Evolutionary conservation across 2,113 vertebrate species (phyloP), one percentile per base, ranked within the genome.

Genomic region (Dolichotis patagonum): DNA sequence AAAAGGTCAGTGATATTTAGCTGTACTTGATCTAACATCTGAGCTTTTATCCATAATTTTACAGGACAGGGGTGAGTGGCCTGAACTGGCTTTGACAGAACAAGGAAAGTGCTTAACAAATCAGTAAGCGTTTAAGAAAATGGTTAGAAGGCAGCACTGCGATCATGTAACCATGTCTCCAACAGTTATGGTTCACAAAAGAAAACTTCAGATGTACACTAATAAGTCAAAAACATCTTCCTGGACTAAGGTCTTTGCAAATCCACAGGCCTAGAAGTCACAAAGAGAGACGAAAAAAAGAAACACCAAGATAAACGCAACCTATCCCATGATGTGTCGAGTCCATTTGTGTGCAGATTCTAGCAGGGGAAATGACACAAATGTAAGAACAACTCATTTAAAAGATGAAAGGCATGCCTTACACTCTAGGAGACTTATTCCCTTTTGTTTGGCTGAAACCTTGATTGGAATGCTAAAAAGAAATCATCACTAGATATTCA

Each of bases 61-160:
- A 26, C 43, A 46, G 92, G 62, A 94, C 35, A 81, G 4, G 10
- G 90, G 85, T 87, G 90, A 84, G 69, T 89, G 85, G 26, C 49
- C 88, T 96, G 87, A 93, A 60, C 38, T 97, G 52, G 69, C 81
- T 91, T 73, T 90, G 4, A 83, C 88, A 73, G 65, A 94, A 96
- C 94, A 14, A 90, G 77, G 83, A 94, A 67, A 52, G 24, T 63
- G n/a, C 77, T 88, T 84, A 78, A 80, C 67, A 78, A 93, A 1
- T 94, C 43, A 88, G 17, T 38, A 86, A 93, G 69, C 65, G 38
- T 83, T 80, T 69, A 81, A 80, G 41, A 94, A 93, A 87, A 94
- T 78, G n/a, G 65, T 86, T 88, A 90, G 54, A 69, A 96, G 92
- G 49, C 11, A 69, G 52, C 30, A 20, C 85, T 73, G 30, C 3